Conservation (phyloP, 1,140 invertebrate species). For the Mamestra configurata region DNA sequence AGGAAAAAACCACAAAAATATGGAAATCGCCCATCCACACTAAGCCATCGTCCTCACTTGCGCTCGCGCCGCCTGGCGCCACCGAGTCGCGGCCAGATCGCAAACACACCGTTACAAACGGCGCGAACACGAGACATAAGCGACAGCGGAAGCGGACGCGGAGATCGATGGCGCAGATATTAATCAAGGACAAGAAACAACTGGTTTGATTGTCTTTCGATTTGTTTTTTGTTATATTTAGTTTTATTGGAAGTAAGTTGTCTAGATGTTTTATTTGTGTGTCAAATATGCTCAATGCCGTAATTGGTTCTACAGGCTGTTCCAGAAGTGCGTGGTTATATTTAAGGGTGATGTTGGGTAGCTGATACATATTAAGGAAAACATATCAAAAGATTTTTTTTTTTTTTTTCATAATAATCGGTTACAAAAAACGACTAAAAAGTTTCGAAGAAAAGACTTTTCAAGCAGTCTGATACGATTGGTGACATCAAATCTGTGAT, state of each 20-base stretch:
- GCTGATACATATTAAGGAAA: too few species aligned
- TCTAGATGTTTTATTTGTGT: not conserved
- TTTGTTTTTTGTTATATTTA: not conserved
- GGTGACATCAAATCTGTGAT: too few species aligned
- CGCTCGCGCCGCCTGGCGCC: conserved; percentile 52
- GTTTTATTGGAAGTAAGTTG: not conserved
- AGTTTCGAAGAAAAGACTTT: too few species aligned
- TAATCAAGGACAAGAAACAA: conserved; percentile 3
- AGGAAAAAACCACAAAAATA: not conserved
- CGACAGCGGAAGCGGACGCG: conserved; percentile 18
- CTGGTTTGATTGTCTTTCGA: not conserved
- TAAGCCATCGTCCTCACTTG: conserved; percentile 28
- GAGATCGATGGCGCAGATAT: not conserved
- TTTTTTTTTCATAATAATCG: too few species aligned
- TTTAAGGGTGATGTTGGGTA: too few species aligned
- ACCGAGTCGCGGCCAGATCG: conserved; percentile 45
- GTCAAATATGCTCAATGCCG: not conserved
- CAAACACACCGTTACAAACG: conserved; percentile 43
- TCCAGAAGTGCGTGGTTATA: too few species aligned
- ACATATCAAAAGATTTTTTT: too few species aligned
- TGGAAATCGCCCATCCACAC: not conserved
- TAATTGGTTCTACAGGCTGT: too few species aligned
- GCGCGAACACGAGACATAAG: not conserved
- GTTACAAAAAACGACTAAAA: too few species aligned
- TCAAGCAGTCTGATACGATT: too few species aligned